Conservation (phyloP, 2,797 vertebrate species). For the Notolepis coatsorum region DNA sequence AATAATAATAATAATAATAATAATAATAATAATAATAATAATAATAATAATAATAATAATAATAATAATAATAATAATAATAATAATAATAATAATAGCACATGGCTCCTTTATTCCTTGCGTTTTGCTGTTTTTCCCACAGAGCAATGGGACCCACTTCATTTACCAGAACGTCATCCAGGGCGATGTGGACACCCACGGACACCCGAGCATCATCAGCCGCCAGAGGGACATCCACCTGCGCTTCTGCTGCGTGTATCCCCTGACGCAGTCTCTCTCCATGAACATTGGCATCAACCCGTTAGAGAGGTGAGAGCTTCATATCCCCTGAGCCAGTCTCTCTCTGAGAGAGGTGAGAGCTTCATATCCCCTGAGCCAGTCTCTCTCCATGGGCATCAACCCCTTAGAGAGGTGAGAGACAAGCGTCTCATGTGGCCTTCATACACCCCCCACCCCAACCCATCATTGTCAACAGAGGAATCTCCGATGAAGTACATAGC, state of each 20-base stretch:
- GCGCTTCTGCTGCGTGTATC: conserved; percentile 67
- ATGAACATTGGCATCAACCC: conserved; percentile 67
- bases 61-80: too few relatives aligned
- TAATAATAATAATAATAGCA: too few relatives aligned
- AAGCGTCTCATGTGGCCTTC: too few relatives aligned
- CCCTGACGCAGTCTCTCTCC: conserved; percentile 64
- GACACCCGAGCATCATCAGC: conserved; percentile 51
- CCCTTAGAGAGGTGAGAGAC: too few relatives aligned
- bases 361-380: too few relatives aligned
- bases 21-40: too few relatives aligned
- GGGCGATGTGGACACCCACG: conserved; percentile 39
- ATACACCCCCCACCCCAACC: background rate
- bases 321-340: background rate
- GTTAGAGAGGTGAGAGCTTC: conserved; percentile 62
- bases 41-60: too few relatives aligned
- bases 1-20: too few relatives aligned
- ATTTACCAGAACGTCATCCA: conserved; percentile 75
- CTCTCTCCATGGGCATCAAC: too few relatives aligned
- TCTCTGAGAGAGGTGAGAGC: background rate
- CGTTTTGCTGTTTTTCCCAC: background rate
- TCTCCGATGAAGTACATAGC: background rate
- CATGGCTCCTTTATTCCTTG: too few relatives aligned
- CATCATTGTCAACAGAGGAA: background rate
- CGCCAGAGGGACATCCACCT: conserved; percentile 59
- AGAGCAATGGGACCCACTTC: conserved; percentile 79